phyloP scores from a whole-genome alignment of 2,888 invertebrate genomes.

The Lithosia quadra region DNA sequence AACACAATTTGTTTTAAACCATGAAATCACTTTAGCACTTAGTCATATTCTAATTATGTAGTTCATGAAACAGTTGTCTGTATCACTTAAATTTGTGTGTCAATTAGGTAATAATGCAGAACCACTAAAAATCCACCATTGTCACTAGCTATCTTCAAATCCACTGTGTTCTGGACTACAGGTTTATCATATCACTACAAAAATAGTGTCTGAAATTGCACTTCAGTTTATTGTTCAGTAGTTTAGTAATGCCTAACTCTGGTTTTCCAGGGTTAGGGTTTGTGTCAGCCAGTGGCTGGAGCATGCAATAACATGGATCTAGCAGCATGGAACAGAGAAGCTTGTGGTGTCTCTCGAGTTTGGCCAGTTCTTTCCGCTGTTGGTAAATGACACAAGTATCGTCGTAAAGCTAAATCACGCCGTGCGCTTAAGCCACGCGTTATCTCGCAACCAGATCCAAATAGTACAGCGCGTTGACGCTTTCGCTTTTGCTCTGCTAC shows the following conservation, averaged over 20 bases:
- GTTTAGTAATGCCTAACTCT: slow-evolving; percentile 36
- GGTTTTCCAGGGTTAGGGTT: slow-evolving; percentile 43
- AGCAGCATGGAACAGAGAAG: slow-evolving; percentile 86
- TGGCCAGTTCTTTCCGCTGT: slow-evolving; percentile 87
- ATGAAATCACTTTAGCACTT: slow-evolving; percentile 47
- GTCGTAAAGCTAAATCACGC: slow-evolving; percentile 91
- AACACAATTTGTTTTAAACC: slow-evolving; percentile 32
- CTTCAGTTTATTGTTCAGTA: slow-evolving; percentile 37
- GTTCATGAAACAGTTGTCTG: slow-evolving; percentile 37
- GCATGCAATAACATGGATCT: slow-evolving; percentile 83
- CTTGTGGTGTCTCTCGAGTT: slow-evolving; percentile 76
- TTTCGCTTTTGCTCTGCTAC: slow-evolving; percentile 88
- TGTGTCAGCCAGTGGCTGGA: slow-evolving; percentile 74
- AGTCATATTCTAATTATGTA: slow-evolving; percentile 35
- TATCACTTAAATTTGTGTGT: slow-evolving; percentile 39
- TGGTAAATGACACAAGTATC: slow-evolving; percentile 90
- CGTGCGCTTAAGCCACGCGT: slow-evolving; percentile 93
- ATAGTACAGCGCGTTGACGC: slow-evolving; percentile 89
- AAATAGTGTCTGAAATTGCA: slow-evolving; percentile 44
- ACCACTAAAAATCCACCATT: slow-evolving; percentile 49
- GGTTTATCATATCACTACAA: slow-evolving; percentile 39
- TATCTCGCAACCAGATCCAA: slow-evolving; percentile 91
- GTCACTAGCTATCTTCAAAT: slow-evolving; percentile 43
- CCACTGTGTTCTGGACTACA: slow-evolving; percentile 34
- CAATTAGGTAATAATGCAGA: slow-evolving; percentile 31